Base-by-base conservation (phyloP, 2,113 vertebrate species). In the Zeus faber region DNA sequence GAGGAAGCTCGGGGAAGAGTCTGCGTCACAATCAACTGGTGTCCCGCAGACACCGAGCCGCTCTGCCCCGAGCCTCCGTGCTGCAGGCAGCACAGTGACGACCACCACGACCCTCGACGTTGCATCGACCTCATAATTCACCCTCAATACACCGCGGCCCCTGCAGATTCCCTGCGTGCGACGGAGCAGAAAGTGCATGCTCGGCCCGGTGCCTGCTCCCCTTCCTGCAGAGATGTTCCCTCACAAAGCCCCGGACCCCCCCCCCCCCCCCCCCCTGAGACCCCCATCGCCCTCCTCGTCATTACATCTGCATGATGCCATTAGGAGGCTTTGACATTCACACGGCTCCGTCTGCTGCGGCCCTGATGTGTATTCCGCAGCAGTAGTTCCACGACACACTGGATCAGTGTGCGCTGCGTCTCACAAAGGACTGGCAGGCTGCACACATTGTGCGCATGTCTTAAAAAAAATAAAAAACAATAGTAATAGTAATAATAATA, bases 321-420 rank as follows among this genome's bases (percentile, higher is more conserved):
- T 88, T 87, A 89, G 77, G 76, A 79, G 58, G 74, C 82, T 83
- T 91, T 89, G 77, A 87, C 69, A 89, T 90, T 84, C 75, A 89
- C 81, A 58, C 77, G 63, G 69, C 40, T 67, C 83, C 66, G 90
- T 90, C 90, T 89, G 86, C 79, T 21, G 27, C 23, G 43, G 70
- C 44, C 53, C 51, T 10, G 72, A 85, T 90, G 90, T 90, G 89
- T 84, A 90, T 90, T 90, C 81, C 24, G 4, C 53, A 39, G 66
- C 57, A 60, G 37, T n/a, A 62, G 49, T 11, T 39, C 45, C 54
- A 44, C 45, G 10, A n/a, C 51, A 69, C 78, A 29, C 60, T n/a
- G 59, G 76, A 62, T 74, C 57, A 57, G 57, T n/a, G n/a, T n/a
- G n/a, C n/a, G n/a, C n/a, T n/a, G n/a, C n/a, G n/a, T n/a, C n/a